These are phyloP conservation scores for Ivindomyrus marchei DNA, from an alignment of 2,113 vertebrate species.

Conservation along the genomic window DNA sequence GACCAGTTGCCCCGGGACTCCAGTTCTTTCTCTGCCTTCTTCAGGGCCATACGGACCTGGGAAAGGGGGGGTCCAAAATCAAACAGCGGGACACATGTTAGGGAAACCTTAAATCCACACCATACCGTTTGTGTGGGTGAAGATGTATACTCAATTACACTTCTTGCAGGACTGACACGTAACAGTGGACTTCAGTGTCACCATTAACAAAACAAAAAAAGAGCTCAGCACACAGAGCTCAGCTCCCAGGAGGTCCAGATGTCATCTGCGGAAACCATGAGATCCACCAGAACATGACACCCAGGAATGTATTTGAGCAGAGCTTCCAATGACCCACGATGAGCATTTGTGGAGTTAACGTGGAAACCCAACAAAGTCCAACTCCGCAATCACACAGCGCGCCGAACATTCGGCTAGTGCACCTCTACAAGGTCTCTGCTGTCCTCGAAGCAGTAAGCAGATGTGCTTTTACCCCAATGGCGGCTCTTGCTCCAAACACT, in stretches of 20 bases:
- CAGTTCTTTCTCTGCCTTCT: slow-evolving; percentile 83
- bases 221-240: not conserved
- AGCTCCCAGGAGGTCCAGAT: not conserved
- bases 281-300: not conserved
- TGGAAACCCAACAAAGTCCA: not conserved
- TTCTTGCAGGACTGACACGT: not conserved
- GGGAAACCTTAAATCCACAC: not conserved
- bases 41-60: slow-evolving; percentile 81
- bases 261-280: not conserved
- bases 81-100: not conserved
- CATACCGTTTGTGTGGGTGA: not conserved
- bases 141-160: not conserved
- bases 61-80: not conserved
- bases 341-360: not conserved
- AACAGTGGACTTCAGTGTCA: not conserved
- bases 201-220: not conserved
- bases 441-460: not conserved
- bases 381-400: not conserved
- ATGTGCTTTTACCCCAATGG: not conserved
- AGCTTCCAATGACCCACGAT: not conserved
- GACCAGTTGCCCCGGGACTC: slow-evolving; percentile 73
- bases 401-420: not conserved
- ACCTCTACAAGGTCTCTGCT: not conserved
- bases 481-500: not conserved
- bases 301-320: not conserved